Base-by-base conservation (phyloP, 2,113 vertebrate species). In the Semicossyphus pulcher region DNA sequence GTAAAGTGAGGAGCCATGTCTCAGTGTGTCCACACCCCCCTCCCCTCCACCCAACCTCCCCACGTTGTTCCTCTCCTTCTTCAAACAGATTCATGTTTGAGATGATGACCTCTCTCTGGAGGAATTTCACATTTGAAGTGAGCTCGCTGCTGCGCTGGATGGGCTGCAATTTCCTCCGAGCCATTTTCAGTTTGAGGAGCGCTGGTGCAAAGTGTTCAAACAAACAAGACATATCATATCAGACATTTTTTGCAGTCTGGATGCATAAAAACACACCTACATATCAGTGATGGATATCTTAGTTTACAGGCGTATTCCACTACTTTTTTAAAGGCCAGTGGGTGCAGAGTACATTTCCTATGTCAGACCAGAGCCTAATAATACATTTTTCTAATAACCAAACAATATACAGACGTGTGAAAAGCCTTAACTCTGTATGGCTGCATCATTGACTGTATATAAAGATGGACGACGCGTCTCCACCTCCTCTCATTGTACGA, bases 51-150 rank as follows among this genome's bases (percentile, higher is more conserved):
- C 16, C 5, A 20, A 4, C 37, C 58, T 20, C 34, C 56, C 47
- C 23, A 9, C 1, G 23, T 12, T 7, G 58, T 34, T 63, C 60
- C 61, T 62, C 21, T 58, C 21, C 21, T 26, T 53, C 44, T 63
- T 68, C 52, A 74, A 49, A 75, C 75, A 64, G 60, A 63, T 62
- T 60, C 42, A 58, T 8, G 23, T 71, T 62, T 31, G 58, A 80
- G 68, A 78, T 20, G 26, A 81, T 65, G 63, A 84, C 76, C 64
- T 32, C 63, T 53, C 67, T 21, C 54, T 25, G 21, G 48, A 65
- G 66, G 65, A 11, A 44, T 44, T 44, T 31, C 42, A 57, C 48
- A 49, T 72, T 57, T 68, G 62, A 66, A 45, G 36, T 31, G 45
- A 21, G 29, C 29, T 32, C 4, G 12, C 48, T 29, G 51, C 37